Evolutionary conservation across 2,113 vertebrate species (phyloP), one percentile per base, ranked within the genome.

Genomic region (Lepisosteus osseus): DNA sequence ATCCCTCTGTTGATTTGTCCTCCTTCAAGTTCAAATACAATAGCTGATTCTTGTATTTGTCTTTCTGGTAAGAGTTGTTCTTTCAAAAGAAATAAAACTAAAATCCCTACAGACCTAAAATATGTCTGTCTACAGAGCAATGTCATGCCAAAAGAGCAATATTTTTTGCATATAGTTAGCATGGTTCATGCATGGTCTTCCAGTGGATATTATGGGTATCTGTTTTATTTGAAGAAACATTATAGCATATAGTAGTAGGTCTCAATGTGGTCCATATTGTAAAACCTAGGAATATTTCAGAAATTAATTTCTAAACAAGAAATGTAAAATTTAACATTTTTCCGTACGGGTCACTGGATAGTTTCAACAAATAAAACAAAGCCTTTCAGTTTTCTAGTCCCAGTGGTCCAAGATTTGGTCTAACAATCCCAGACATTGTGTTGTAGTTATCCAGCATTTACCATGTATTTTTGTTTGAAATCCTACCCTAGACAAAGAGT

Each of bases 141-240:
- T 77, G 59, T 51, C 76, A 77, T 74, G 73, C 71, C 76, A 73
- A 41, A 54, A 67, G 68, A 29, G 14, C 69, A 62, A 72, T 78
- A 66, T 77, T 70, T 79, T 72, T 3, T 70, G 74, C 61, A 80
- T 54, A 71, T 78, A 71, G 40, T 70, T 41, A 15, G 29, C 54
- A 65, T 17, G 54, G 68, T 73, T 44, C 72, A 57, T 65, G 72
- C 78, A 76, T 74, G 72, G 73, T 70, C 65, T 51, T 51, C 9
- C 47, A 51, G 5, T 6, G 29, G 29, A 29, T 29, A 29, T 29
- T 29, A 29, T 29, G 29, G 29, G 29, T 29, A 29, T 29, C 5
- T 51, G 47, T 9, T 9, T 51, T 51, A 5, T 51, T 5, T 51
- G 47, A 9, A 51, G 1, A 51, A 51, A 51, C 47, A 29, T 29